Base-by-base conservation (phyloP, 2,113 vertebrate species). In the Austrofundulus limnaeus region DNA sequence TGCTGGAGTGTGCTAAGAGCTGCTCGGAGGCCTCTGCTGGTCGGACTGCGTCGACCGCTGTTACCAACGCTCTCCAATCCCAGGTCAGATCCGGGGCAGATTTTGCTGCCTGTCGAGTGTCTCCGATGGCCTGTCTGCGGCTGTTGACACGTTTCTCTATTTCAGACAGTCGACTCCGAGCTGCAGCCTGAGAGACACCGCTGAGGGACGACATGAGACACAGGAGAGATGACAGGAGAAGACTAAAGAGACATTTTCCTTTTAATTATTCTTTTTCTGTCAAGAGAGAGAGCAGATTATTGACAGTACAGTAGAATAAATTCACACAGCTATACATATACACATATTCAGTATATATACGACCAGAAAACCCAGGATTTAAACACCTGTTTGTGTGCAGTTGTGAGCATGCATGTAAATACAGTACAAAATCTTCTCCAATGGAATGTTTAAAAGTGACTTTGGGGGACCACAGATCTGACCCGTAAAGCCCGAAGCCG, bases 71-170 rank as follows among this genome's bases (percentile, higher is more conserved):
- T 38, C 3, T 37, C 8, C 37, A 0, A 8, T 49, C 38, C 0
- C 58, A 52, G 23, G 28, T 37, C n/a, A 12, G 53, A 20, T 4
- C 20, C 31, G 51, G 17, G 0, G 16, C 50, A n/a, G 66, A 14
- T 65, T 43, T 53, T 3, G 38, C 15, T 20, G 2, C 59, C 14
- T 31, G 46, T 23, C 31, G 51, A 0, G 1, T 21, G 72, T 0
- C 16, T 0, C 12, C 56, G 70, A 1, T 68, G 45, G 13, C 41
- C 0, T 70, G 72, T 21, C 68, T 89, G 1, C 86, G 88, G 19
- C 24, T 77, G 66, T 28, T 57, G 60, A 94, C 61, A 59, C 68
- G 91, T 48, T 75, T 92, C 66, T 96, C 93, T 0, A 95, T 87
- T 5, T 88, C 84, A 0, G 90, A 92, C 60, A 91, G 85, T 46